These are phyloP conservation scores for Etheostoma perlongum DNA, from an alignment of 2,797 vertebrate genomes.

Conservation along the genomic window DNA sequence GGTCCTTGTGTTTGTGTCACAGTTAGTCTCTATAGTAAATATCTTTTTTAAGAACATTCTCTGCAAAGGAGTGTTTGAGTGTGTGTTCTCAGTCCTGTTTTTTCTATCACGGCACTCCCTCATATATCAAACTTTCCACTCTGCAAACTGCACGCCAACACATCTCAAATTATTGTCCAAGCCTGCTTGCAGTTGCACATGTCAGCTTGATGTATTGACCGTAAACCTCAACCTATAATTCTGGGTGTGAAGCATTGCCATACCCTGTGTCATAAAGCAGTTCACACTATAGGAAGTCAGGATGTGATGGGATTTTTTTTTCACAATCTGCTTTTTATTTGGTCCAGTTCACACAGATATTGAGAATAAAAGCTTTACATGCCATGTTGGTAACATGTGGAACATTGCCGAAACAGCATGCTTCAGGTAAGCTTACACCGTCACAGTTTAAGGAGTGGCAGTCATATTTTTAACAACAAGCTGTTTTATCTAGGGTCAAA, in stretches of 20 bases:
- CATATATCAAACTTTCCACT: slow-evolving; percentile 59
- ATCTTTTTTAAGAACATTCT: slow-evolving; percentile 11
- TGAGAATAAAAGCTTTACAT: slow-evolving; percentile 13
- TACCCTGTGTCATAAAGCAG: slow-evolving; percentile 20
- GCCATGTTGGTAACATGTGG: slow-evolving; percentile 15
- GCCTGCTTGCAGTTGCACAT: slow-evolving; percentile 35
- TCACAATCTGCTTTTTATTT: slow-evolving; percentile 20
- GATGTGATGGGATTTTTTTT: slow-evolving; percentile 7
- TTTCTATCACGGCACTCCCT: slow-evolving; percentile 29
- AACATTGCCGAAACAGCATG: slow-evolving; percentile 1
- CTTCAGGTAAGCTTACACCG: background rate
- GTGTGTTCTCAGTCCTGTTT: slow-evolving; percentile 16
- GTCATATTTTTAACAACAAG: slow-evolving; percentile 9
- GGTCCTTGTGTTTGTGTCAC: background rate
- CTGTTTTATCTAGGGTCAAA: background rate
- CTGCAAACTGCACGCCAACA: slow-evolving; percentile 8
- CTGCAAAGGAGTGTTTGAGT: slow-evolving; percentile 8
- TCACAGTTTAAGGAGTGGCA: slow-evolving; percentile 4
- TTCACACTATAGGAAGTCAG: slow-evolving; percentile 42
- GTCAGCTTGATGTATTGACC: slow-evolving; percentile 57
- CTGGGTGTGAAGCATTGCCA: slow-evolving; percentile 3
- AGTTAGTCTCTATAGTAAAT: background rate
- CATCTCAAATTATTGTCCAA: slow-evolving; percentile 68
- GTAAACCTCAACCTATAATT: slow-evolving; percentile 51
- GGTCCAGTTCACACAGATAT: slow-evolving; percentile 17